Evolutionary conservation across 2,113 vertebrate species (phyloP).

Genomic region (Macaca nemestrina): DNA sequence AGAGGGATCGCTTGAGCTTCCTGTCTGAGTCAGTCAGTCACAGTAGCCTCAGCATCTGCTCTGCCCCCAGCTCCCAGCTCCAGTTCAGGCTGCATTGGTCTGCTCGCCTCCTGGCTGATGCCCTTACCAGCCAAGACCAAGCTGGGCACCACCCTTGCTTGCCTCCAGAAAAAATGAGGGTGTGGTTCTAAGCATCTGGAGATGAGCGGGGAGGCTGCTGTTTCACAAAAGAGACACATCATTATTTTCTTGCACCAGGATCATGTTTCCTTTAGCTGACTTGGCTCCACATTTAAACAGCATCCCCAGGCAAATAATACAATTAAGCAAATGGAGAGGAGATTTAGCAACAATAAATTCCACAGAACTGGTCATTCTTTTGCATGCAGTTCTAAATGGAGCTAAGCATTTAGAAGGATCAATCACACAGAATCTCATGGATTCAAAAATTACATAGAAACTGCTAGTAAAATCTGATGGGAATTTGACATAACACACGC

Average conservation of each 20-base stretch:
- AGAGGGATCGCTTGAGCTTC: not conserved
- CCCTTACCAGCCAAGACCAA: not conserved
- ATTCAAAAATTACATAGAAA: conserved; percentile 44
- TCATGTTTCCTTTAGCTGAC: conserved; percentile 71
- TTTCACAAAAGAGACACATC: conserved; percentile 73
- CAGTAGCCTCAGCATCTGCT: not conserved
- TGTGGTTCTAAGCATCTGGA: conserved; percentile 74
- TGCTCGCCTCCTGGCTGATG: not conserved
- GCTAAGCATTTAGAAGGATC: conserved; percentile 47
- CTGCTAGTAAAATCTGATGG: conserved; percentile 20
- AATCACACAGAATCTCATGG: not conserved
- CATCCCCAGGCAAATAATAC: conserved; percentile 76
- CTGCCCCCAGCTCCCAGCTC: not conserved
- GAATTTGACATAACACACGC: not conserved
- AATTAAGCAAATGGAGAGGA: conserved; percentile 76
- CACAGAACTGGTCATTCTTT: conserved; percentile 60
- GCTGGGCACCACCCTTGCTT: not conserved
- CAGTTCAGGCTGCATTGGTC: not conserved
- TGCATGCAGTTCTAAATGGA: conserved; percentile 59
- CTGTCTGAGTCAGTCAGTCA: not conserved
- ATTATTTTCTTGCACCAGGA: conserved; percentile 69
- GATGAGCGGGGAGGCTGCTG: conserved; percentile 39
- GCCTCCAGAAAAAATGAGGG: conserved; percentile 38
- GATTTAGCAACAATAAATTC: conserved; percentile 74
- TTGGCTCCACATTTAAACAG: conserved; percentile 65